Conservation (phyloP, 1,140 invertebrate genomes). For the Bombus fervidus region DNA sequence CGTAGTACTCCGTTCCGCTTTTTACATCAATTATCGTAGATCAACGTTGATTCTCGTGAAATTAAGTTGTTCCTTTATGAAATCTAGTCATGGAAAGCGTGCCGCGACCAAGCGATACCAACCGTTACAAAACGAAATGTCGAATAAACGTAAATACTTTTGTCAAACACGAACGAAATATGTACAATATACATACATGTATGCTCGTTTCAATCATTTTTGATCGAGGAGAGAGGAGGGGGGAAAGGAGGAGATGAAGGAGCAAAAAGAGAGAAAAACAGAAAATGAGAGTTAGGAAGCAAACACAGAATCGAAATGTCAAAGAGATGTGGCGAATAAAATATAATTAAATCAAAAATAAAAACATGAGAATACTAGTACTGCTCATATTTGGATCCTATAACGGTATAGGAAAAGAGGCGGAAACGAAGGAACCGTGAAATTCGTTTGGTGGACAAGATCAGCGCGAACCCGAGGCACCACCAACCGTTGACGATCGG, state of each 20-base stretch:
- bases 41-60: background rate
- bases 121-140: background rate
- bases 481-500: background rate
- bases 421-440: background rate
- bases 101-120: background rate
- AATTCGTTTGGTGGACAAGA: constrained; percentile 11
- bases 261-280: background rate
- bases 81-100: background rate
- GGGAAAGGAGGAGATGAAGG: too few species aligned
- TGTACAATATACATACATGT: background rate
- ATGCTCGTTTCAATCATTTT: background rate
- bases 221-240: background rate
- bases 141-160: background rate
- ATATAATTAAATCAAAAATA: background rate
- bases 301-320: background rate
- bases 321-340: background rate
- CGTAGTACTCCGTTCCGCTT: background rate
- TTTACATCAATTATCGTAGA: background rate
- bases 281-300: background rate
- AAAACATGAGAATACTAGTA: background rate
- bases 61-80: background rate
- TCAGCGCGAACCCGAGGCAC: constrained; percentile 1
- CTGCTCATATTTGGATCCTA: background rate
- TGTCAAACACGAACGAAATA: background rate
- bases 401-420: background rate